A percentile compares a stretch with the other conserved stretches of the same genome.
Evolutionary conservation across 2,888 invertebrate genomes (phyloP).

Genomic region (Hedya salicella): DNA sequence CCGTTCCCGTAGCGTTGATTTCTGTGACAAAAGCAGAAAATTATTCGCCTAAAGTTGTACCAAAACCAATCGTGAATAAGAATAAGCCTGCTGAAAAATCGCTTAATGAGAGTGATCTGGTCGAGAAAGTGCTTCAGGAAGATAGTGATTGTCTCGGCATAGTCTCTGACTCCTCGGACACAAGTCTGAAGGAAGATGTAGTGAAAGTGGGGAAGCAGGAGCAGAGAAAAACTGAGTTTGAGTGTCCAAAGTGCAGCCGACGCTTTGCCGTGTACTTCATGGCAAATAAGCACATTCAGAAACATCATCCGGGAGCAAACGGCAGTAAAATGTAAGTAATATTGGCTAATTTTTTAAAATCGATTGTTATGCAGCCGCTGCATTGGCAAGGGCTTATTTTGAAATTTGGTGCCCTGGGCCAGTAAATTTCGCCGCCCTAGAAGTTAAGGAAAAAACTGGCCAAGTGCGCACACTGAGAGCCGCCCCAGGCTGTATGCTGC

Average conservation of each 20-base stretch:
- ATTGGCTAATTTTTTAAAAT: not conserved
- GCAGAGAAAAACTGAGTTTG: conserved; percentile 56
- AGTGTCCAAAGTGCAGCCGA: conserved; percentile 65
- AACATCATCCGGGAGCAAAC: conserved; percentile 56
- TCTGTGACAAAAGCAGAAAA: conserved; percentile 12
- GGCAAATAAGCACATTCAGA: conserved; percentile 68
- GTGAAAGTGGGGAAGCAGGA: not conserved
- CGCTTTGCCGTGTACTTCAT: conserved; percentile 60
- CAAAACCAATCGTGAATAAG: not conserved
- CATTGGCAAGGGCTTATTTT: too few species aligned
- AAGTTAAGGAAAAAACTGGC: too few species aligned
- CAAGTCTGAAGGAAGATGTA: conserved; percentile 23
- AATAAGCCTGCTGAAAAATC: not conserved
- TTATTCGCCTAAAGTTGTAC: not conserved
- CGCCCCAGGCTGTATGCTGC: too few species aligned
- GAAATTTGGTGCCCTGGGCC: too few species aligned
- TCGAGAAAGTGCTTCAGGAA: conserved; percentile 26
- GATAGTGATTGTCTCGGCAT: conserved; percentile 27
- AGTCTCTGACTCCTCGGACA: conserved; percentile 18
- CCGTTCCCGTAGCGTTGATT: not conserved
- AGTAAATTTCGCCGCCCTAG: too few species aligned
- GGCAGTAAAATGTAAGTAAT: conserved; percentile 64
- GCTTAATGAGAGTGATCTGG: not conserved
- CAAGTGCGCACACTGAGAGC: too few species aligned
- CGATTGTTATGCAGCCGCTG: not conserved